Percentiles rank a stretch among this genome's conserved stretches.
Conservation (phyloP, 2,797 vertebrate species). For the Moxostoma hubbsi region DNA sequence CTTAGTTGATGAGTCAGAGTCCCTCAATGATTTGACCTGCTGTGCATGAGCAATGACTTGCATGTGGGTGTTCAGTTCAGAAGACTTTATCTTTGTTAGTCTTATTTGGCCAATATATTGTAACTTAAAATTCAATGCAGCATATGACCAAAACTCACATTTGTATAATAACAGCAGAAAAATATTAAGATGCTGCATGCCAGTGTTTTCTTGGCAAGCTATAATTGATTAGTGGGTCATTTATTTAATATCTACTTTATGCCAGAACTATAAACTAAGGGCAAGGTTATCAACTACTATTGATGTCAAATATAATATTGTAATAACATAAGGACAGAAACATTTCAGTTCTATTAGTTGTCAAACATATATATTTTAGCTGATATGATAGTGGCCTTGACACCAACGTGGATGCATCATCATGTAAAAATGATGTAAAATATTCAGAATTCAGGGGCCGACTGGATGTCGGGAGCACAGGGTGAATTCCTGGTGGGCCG, state of each 20-base stretch:
- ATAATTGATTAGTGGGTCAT: neutral
- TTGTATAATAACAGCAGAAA: conserved; percentile 1
- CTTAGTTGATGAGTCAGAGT: conserved; percentile 33
- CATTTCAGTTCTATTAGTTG: conserved; percentile 15
- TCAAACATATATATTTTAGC: neutral
- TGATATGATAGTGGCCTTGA: neutral
- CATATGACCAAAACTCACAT: no score
- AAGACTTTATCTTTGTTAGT: neutral
- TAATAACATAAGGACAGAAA: conserved; percentile 20
- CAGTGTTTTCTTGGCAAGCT: neutral
- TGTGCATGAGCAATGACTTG: neutral
- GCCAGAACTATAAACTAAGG: neutral
- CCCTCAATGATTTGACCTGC: conserved; percentile 17
- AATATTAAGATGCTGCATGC: neutral
- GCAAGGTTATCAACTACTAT: conserved; percentile 28
- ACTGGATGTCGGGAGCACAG: no score
- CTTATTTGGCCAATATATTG: conserved; percentile 16
- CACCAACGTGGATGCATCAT: neutral
- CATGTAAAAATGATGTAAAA: no score
- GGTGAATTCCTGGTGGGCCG: no score
- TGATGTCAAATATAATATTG: conserved; percentile 24
- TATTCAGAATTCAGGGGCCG: no score
- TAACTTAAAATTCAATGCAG: neutral
- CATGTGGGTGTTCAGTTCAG: neutral
- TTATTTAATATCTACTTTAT: conserved; percentile 27